phyloP scores from a whole-genome alignment of 2,888 invertebrate species.

The Pheosia tremula region DNA sequence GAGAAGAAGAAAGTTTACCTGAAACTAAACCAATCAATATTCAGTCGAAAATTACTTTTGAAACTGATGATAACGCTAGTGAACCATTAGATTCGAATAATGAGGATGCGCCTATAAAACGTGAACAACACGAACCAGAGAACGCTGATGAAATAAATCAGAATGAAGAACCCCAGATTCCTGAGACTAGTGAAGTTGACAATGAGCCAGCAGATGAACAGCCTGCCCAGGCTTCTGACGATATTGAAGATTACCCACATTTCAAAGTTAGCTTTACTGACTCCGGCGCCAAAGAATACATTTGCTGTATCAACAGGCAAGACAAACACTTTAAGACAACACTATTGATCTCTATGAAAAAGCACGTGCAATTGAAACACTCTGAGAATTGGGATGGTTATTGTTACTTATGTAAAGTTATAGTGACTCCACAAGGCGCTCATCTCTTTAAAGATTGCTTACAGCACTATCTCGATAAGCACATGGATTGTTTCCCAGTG shows the following conservation, averaged over 20 bases:
- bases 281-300: slow-evolving; percentile 66
- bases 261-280: slow-evolving; percentile 61
- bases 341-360: slow-evolving; percentile 74
- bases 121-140: slow-evolving; percentile 25
- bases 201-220: slow-evolving; percentile 8
- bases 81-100: slow-evolving; percentile 26
- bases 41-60: slow-evolving; percentile 68
- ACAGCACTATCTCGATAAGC: slow-evolving; percentile 71
- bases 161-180: slow-evolving; percentile 18
- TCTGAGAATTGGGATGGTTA: slow-evolving; percentile 82
- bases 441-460: slow-evolving; percentile 69
- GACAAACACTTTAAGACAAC: slow-evolving; percentile 68
- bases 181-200: slow-evolving; percentile 11
- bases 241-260: slow-evolving; percentile 58
- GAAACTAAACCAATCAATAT: slow-evolving; percentile 33
- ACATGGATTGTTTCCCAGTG: slow-evolving; percentile 71
- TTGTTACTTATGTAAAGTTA: slow-evolving; percentile 79
- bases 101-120: slow-evolving; percentile 31
- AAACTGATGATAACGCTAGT: slow-evolving; percentile 52
- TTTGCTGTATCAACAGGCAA: slow-evolving; percentile 70
- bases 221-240: slow-evolving; percentile 27
- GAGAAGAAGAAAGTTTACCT: slow-evolving; percentile 11
- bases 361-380: slow-evolving; percentile 72
- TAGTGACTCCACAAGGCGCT: slow-evolving; percentile 67
- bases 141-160: slow-evolving; percentile 23